Evolutionary conservation across 2,113 vertebrate genomes (phyloP).

Genomic region (Seriola rivoliana): DNA sequence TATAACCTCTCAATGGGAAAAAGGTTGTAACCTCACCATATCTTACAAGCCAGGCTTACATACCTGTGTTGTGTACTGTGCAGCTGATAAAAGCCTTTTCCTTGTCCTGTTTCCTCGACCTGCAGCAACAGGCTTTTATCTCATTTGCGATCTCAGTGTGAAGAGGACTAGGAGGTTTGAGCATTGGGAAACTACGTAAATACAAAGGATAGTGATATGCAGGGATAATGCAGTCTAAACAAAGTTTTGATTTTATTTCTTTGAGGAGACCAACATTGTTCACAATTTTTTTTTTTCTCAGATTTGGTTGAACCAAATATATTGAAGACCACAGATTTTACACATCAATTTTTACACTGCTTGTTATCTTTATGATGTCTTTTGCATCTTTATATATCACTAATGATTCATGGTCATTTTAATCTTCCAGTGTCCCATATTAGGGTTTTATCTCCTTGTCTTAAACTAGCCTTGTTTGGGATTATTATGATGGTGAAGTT

Average conservation of each 20-base stretch:
- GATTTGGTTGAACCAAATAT: neutral
- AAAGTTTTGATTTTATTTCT: neutral
- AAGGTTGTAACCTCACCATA: constrained; percentile 25
- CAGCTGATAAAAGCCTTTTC: constrained; percentile 50
- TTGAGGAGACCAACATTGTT: neutral
- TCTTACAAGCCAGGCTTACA: constrained; percentile 41
- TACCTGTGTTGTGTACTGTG: constrained; percentile 44
- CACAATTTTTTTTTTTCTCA: neutral
- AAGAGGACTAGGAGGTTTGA: constrained; percentile 1
- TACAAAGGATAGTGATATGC: neutral
- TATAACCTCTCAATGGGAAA: neutral
- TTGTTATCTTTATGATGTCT: neutral
- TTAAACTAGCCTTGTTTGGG: neutral
- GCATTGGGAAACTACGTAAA: constrained; percentile 22
- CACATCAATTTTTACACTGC: neutral
- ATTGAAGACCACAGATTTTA: neutral
- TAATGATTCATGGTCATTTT: neutral
- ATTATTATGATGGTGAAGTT: neutral
- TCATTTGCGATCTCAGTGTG: constrained; percentile 33
- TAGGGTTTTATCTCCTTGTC: neutral
- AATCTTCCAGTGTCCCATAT: neutral
- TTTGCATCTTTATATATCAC: neutral
- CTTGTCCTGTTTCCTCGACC: constrained; percentile 38
- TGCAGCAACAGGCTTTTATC: constrained; percentile 56
- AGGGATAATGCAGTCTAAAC: neutral